Evolutionary conservation across 1,140 invertebrate genomes (phyloP), one percentile per base, ranked within the genome.

Genomic region (Zaprionus tsacasi): DNA sequence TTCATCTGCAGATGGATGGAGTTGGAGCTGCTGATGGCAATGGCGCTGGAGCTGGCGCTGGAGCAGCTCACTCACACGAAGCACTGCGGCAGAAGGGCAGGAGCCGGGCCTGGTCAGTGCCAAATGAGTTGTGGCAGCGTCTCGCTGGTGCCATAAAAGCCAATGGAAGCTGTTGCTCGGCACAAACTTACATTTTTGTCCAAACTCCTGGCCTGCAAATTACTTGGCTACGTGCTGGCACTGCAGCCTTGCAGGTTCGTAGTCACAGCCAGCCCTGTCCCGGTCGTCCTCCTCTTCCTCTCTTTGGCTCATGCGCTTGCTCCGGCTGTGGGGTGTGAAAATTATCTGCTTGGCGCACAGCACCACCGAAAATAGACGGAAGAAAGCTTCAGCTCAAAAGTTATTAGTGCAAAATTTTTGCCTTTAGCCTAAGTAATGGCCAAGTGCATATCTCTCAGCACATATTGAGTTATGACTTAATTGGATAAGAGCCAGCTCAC

Each of bases 391-490:
- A 88, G 75, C 83, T 88, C 70, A 72, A 83, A 78, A 87, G 77
- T 87, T 87, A 87, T 87, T 87, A 87, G 80, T 76, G 80, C 78
- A 60, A 78, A 78, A 80, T 83, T 83, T 88, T 83, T 83, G 85
- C 83, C 80, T 80, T 78, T 83, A 70, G 80, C 80, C 77, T 82
- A 87, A 87, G 85, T 88, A 88, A 88, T 87, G 83, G 68, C 70
- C 83, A 70, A 87, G 80, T 88, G 83, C 83, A 82, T 88, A 87
- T 87, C 79, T 88, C 77, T 88, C 80, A 78, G 73, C 82, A 88
- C 83, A 88, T 87, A 87, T 87, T 89, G 83, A 87, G 83, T 87
- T 88, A 87, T 87, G 83, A 88, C 85, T 87, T 87, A 87, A 87
- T 87, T 87, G 83, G 83, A 87, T 87, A 89, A 87, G 72, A 87